phyloP scores from a whole-genome alignment of 2,113 vertebrate species.

The Hyperoodon ampullatus region DNA sequence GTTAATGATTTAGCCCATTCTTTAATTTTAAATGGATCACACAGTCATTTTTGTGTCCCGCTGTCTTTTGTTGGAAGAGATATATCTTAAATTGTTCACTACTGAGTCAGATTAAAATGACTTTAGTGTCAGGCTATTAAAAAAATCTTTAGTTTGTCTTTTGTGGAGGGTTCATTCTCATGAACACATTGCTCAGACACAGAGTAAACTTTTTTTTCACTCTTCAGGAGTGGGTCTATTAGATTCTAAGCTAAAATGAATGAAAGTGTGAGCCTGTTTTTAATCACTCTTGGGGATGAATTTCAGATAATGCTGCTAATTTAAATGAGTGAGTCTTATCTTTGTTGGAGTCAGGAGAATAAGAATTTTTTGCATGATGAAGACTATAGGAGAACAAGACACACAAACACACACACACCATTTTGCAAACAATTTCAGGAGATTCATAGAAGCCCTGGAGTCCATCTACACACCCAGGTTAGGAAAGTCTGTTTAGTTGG shows the following conservation, averaged over 20 bases:
- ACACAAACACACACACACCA: too few species aligned
- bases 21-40: conserved; percentile 66
- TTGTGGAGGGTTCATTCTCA: background rate
- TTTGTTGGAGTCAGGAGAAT: background rate
- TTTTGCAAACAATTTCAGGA: background rate
- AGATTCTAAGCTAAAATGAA: conserved; percentile 22
- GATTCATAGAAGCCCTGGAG: background rate
- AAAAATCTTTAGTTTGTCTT: background rate
- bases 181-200: background rate
- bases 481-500: background rate
- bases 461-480: background rate
- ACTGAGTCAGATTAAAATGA: conserved; percentile 60
- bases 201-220: background rate
- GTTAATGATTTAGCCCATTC: conserved; percentile 69
- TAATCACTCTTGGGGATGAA: background rate
- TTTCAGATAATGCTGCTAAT: conserved; percentile 35
- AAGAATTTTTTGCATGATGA: background rate
- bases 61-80: conserved; percentile 69
- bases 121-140: conserved; percentile 15
- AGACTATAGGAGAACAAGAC: background rate
- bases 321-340: background rate
- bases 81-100: background rate
- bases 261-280: background rate
- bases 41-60: conserved; percentile 57
- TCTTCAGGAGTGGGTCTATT: background rate